A percentile compares a stretch with the other conserved stretches of the same genome.
phyloP scores from a whole-genome alignment of 2,888 invertebrate genomes.

The Ceraclea dissimilis region DNA sequence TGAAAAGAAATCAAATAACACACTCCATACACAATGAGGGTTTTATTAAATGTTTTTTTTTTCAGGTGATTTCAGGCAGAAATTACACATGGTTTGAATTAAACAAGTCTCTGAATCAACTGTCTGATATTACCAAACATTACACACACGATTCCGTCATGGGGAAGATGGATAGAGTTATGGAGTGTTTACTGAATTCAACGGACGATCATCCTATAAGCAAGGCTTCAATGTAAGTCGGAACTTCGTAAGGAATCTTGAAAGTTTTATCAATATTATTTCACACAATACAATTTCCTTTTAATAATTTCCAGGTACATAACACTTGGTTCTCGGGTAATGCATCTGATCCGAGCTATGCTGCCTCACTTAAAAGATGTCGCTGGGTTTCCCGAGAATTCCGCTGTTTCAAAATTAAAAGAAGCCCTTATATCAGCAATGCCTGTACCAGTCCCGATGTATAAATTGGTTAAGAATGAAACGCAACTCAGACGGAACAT shows the following conservation, averaged over 20 bases:
- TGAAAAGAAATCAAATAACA: background rate
- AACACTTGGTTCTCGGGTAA: slow-evolving; percentile 18
- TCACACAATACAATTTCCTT: no score
- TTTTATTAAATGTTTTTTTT: slow-evolving; percentile 1
- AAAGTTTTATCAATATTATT: no score
- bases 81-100: slow-evolving; percentile 45
- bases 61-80: slow-evolving; percentile 40
- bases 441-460: slow-evolving; percentile 10
- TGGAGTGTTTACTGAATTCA: slow-evolving; percentile 35
- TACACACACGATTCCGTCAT: slow-evolving; percentile 30
- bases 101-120: slow-evolving; percentile 41
- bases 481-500: slow-evolving; percentile 12
- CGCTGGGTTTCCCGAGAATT: slow-evolving; percentile 11
- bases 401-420: slow-evolving; percentile 10
- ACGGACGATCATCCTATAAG: slow-evolving; percentile 36
- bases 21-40: background rate
- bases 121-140: slow-evolving; percentile 37
- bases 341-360: slow-evolving; percentile 21
- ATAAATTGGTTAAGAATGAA: slow-evolving; percentile 10
- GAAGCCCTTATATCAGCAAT: slow-evolving; percentile 7
- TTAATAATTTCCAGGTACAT: slow-evolving; percentile 15
- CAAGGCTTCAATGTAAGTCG: slow-evolving; percentile 38
- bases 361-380: slow-evolving; percentile 19
- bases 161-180: slow-evolving; percentile 32
- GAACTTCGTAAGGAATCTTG: no score